phyloP scores from a whole-genome alignment of 1,140 invertebrate genomes.

The Hetaerina americana region DNA sequence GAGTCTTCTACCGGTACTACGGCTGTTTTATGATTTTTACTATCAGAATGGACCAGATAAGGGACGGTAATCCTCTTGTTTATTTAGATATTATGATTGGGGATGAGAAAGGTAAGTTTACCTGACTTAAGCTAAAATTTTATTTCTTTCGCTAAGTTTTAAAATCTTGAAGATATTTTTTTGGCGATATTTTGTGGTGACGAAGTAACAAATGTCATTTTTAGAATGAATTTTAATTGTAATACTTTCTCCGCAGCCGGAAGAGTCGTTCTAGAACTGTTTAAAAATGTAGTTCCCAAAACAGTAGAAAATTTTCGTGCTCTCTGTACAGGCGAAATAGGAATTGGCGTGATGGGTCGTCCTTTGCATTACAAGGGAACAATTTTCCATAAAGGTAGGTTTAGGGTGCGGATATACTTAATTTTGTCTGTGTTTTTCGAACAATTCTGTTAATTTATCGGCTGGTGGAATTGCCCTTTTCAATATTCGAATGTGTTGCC shows the following conservation, averaged over 20 bases:
- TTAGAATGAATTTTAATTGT: too few species aligned
- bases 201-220: too few species aligned
- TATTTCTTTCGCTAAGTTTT: neutral
- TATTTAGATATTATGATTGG: slow-evolving; percentile 59
- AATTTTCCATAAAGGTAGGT: slow-evolving; percentile 57
- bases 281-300: slow-evolving; percentile 72
- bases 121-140: slow-evolving; percentile 6
- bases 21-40: neutral
- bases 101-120: slow-evolving; percentile 33
- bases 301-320: slow-evolving; percentile 86
- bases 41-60: neutral
- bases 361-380: slow-evolving; percentile 61
- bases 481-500: too few species aligned
- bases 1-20: too few species aligned
- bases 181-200: neutral
- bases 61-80: slow-evolving; percentile 34
- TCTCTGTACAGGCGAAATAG: slow-evolving; percentile 77
- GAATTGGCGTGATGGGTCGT: slow-evolving; percentile 49
- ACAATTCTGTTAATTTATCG: too few species aligned
- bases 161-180: neutral
- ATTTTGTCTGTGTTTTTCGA: neutral
- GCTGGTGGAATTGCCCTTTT: too few species aligned
- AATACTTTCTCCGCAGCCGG: slow-evolving; percentile 62
- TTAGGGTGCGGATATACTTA: slow-evolving; percentile 2
- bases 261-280: slow-evolving; percentile 65